Conservation (phyloP, 30 jellyfish, hydroid and myxozoan genomes). For the Hydractinia echinata region DNA sequence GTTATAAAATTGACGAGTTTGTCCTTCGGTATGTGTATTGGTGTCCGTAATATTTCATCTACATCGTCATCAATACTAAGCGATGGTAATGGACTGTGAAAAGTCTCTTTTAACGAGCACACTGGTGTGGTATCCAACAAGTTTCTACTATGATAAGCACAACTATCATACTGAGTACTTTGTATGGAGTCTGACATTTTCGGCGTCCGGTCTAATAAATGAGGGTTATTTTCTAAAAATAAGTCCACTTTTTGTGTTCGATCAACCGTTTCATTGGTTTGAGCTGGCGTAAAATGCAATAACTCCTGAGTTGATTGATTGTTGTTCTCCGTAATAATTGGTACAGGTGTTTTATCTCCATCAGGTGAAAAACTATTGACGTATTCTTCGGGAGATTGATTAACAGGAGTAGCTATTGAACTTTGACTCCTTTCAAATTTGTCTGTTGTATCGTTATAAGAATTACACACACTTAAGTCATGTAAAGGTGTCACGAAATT, state of each 20-base stretch:
- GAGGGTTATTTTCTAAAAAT: neutral
- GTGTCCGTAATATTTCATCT: neutral
- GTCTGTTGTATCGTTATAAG: too few species aligned
- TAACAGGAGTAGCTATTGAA: too few species aligned
- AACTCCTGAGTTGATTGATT: neutral
- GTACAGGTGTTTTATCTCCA: neutral
- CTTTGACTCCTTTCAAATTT: too few species aligned
- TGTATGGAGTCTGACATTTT: neutral
- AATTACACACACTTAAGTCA: too few species aligned
- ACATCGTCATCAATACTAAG: neutral
- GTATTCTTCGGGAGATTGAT: too few species aligned
- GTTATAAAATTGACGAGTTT: neutral
- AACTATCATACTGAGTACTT: neutral
- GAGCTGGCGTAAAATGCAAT: conserved; percentile 2
- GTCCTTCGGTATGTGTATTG: neutral
- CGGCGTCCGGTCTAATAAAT: neutral
- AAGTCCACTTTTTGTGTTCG: too few species aligned
- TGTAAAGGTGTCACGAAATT: too few species aligned
- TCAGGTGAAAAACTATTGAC: too few species aligned
- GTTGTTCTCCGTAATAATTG: neutral
- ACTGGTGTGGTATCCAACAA: neutral
- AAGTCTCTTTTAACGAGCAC: neutral
- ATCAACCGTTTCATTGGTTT: neutral
- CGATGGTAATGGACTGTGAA: neutral
- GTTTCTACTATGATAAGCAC: neutral